Percentiles rank a stretch among this genome's conserved stretches.
Conservation (phyloP, 2,113 vertebrate species). For the Sylvilagus bachmani region DNA sequence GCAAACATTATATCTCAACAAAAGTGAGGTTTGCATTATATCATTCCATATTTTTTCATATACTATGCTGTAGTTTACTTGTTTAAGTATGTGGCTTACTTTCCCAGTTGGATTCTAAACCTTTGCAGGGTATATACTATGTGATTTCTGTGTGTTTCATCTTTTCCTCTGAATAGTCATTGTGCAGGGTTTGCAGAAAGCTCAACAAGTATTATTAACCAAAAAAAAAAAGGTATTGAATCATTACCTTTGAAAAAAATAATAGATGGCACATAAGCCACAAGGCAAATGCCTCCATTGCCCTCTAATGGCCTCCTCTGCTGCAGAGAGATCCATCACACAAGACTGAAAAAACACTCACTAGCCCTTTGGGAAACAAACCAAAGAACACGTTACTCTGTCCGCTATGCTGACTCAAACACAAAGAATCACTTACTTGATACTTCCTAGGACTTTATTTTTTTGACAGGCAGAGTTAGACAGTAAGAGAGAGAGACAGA, state of each 20-base stretch:
- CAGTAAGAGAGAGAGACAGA: too few species aligned
- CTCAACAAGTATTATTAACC: neutral
- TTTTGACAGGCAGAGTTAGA: too few species aligned
- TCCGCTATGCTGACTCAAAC: neutral
- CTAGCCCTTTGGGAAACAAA: neutral
- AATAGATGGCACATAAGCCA: slow-evolving; percentile 17
- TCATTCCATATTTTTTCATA: neutral
- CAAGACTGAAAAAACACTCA: slow-evolving; percentile 1
- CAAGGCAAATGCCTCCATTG: neutral
- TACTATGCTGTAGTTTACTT: neutral
- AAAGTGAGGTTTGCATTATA: neutral
- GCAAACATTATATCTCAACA: neutral
- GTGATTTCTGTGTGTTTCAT: neutral
- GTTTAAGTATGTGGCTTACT: neutral
- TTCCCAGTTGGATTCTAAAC: slow-evolving; percentile 22
- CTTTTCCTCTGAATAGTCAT: neutral
- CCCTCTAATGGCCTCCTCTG: neutral
- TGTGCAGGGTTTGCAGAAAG: neutral
- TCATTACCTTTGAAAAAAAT: neutral
- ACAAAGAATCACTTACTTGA: slow-evolving; percentile 18
- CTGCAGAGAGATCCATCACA: neutral
- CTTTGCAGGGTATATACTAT: neutral
- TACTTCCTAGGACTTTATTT: neutral
- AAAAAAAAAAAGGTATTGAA: neutral
- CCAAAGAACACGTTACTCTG: neutral